phyloP scores from a whole-genome alignment of 1,140 invertebrate species.

The Drosophila suzukii region DNA sequence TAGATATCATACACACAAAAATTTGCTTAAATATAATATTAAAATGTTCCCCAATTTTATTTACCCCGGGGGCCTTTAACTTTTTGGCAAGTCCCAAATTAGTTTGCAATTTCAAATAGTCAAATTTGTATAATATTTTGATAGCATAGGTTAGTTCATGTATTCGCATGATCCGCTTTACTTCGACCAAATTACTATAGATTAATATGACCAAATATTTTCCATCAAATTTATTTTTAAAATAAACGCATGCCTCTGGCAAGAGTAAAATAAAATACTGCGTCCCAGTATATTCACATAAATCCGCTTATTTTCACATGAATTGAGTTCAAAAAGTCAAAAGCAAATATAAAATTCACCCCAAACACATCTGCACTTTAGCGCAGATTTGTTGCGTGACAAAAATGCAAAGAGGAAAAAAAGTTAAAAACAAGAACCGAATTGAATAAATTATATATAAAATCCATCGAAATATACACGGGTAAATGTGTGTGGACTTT shows the following conservation, averaged over 20 bases:
- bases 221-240: constrained; percentile 12
- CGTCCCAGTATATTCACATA: constrained; percentile 22
- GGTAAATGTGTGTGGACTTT: constrained; percentile 24
- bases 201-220: constrained; percentile 16
- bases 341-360: constrained; percentile 49
- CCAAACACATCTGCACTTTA: constrained; percentile 38
- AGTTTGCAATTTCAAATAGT: constrained; percentile 11
- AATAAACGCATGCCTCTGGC: constrained; percentile 16
- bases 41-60: not conserved
- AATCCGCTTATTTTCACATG: constrained; percentile 61
- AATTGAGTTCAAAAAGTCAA: constrained; percentile 47
- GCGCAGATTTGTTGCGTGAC: constrained; percentile 50
- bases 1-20: not conserved
- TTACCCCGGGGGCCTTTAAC: not conserved
- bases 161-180: constrained; percentile 10
- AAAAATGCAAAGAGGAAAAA: constrained; percentile 38
- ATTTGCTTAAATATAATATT: not conserved
- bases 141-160: not conserved
- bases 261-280: constrained; percentile 12
- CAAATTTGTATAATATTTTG: constrained; percentile 16
- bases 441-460: constrained; percentile 40
- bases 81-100: constrained; percentile 7
- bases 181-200: constrained; percentile 14
- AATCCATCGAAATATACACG: constrained; percentile 21
- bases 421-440: constrained; percentile 11